Evolutionary conservation across 2,113 vertebrate genomes (phyloP).

Genomic region (Saguinus midas): DNA sequence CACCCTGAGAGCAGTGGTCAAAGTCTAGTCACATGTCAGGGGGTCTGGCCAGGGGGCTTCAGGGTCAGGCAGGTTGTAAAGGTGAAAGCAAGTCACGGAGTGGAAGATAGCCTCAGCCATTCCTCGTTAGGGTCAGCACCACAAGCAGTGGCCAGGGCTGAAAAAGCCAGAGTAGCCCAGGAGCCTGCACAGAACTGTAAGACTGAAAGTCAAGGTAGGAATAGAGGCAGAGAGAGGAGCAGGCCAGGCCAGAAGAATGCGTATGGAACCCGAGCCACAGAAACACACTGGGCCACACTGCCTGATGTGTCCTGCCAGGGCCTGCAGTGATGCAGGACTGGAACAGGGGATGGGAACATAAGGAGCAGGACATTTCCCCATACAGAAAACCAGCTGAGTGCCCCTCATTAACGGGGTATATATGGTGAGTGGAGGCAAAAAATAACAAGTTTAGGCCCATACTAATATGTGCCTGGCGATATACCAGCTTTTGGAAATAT

Average conservation of each 20-base stretch:
- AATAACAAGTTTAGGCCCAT: background rate
- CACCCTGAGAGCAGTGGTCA: background rate
- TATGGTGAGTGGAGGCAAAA: background rate
- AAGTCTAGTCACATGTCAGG: background rate
- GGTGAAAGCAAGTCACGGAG: background rate
- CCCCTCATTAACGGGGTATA: background rate
- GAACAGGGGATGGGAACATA: background rate
- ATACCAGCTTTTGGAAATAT: background rate
- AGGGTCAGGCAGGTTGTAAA: background rate
- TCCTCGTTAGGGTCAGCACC: background rate
- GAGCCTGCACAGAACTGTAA: background rate
- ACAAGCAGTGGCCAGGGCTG: background rate
- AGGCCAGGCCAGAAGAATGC: too few relatives aligned
- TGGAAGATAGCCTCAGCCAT: background rate
- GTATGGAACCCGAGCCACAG: background rate
- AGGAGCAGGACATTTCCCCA: background rate
- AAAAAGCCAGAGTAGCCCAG: background rate
- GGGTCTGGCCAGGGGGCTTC: background rate
- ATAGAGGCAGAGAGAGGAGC: fast-evolving
- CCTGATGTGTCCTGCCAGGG: fast-evolving
- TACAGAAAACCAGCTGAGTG: background rate
- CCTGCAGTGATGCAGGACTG: background rate
- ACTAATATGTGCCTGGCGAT: background rate
- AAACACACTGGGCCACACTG: fast-evolving
- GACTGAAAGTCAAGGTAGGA: background rate